Evolutionary conservation across 2,113 vertebrate species (phyloP).

Genomic region (Paratilapia polleni): DNA sequence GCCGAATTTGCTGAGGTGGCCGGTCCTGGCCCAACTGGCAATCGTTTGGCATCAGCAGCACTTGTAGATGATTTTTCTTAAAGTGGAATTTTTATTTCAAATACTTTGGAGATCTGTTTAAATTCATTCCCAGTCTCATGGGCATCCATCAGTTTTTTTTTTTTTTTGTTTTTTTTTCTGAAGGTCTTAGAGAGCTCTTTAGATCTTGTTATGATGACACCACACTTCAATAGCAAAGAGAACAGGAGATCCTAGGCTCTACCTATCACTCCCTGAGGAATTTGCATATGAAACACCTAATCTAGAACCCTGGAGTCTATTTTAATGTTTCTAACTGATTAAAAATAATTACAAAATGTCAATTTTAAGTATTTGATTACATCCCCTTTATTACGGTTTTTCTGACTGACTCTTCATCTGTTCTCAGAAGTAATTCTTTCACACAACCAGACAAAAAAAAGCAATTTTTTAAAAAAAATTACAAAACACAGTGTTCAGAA

Average conservation of each 20-base stretch:
- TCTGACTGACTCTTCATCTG: neutral
- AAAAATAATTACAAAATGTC: neutral
- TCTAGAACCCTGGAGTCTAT: neutral
- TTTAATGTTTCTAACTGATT: neutral
- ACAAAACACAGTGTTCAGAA: neutral
- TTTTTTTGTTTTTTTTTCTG: too few species aligned
- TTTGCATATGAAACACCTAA: neutral
- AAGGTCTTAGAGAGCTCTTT: too few species aligned
- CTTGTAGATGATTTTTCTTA: neutral
- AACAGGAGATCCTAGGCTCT: neutral
- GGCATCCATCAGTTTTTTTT: too few species aligned
- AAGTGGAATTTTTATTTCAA: too few species aligned
- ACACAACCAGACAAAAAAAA: neutral
- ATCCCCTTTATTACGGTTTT: neutral
- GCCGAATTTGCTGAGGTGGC: neutral
- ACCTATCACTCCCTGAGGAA: neutral
- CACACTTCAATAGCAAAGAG: neutral
- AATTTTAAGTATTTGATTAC: neutral
- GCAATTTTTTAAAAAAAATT: rapidly evolving
- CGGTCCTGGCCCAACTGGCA: neutral
- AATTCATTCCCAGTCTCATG: too few species aligned
- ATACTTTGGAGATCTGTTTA: too few species aligned
- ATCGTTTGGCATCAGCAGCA: neutral
- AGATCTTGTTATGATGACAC: neutral
- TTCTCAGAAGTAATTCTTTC: neutral